Percentiles rank a stretch among this genome's conserved stretches.
Conservation (phyloP, 1,140 invertebrate species). For the Drosophila pectinifera region DNA sequence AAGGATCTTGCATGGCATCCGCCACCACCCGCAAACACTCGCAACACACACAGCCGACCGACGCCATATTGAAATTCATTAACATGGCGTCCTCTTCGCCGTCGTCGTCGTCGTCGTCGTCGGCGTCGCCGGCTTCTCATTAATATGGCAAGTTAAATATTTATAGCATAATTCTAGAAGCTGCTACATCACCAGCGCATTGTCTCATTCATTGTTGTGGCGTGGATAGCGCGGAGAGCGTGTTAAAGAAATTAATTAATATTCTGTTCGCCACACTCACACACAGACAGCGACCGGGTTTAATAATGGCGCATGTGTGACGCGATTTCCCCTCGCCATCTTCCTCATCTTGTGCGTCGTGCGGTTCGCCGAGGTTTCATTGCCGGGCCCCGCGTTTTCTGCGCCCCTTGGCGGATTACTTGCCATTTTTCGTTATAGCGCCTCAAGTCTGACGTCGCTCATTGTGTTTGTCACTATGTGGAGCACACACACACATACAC, state of each 20-base stretch:
- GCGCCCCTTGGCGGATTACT: constrained; percentile 42
- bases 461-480: constrained; percentile 53
- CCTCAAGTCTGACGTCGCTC: constrained; percentile 48
- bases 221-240: constrained; percentile 41
- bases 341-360: constrained; percentile 53
- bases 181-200: constrained; percentile 70
- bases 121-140: constrained; percentile 57
- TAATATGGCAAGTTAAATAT: constrained; percentile 83
- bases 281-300: constrained; percentile 40
- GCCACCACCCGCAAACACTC: constrained; percentile 12
- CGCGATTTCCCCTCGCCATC: constrained; percentile 50
- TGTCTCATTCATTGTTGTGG: constrained; percentile 78
- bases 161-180: constrained; percentile 81
- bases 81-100: constrained; percentile 58
- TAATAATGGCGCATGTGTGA: constrained; percentile 77
- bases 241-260: constrained; percentile 83
- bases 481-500: constrained; percentile 12
- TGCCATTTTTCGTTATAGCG: constrained; percentile 59
- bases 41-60: constrained; percentile 22
- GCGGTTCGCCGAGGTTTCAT: constrained; percentile 61
- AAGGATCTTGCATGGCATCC: constrained; percentile 59
- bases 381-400: constrained; percentile 15
- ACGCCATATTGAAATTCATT: constrained; percentile 83
- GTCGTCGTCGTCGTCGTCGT: background rate
- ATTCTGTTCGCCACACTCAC: constrained; percentile 59